Conservation (phyloP, 2,888 invertebrate genomes). For the Cheilosia pagana region DNA sequence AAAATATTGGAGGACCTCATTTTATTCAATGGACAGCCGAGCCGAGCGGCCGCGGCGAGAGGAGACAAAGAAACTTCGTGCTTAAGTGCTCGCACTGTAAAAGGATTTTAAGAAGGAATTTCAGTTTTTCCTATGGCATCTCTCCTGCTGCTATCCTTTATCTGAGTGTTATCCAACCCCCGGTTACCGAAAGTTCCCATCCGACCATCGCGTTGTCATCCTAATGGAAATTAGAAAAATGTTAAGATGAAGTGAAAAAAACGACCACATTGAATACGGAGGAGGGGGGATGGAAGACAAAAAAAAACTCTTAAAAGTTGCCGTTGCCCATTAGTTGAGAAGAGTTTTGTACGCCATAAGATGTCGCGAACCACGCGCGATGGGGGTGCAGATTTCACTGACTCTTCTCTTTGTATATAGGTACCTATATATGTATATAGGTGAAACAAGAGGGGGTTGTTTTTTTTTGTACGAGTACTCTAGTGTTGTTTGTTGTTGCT, state of each 20-base stretch:
- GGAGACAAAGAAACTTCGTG: constrained; percentile 69
- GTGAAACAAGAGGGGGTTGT: constrained; percentile 63
- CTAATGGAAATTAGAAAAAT: constrained; percentile 74
- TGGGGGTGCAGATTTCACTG: constrained; percentile 62
- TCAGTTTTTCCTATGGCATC: constrained; percentile 4
- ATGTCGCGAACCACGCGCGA: constrained; percentile 65
- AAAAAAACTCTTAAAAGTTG: constrained; percentile 63
- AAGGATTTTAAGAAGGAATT: constrained; percentile 70
- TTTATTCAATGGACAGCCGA: constrained; percentile 64
- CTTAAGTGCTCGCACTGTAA: constrained; percentile 73
- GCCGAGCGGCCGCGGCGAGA: constrained; percentile 40
- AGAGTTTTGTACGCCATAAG: constrained; percentile 71
- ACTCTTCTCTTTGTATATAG: constrained; percentile 8
- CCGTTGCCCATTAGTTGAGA: constrained; percentile 74
- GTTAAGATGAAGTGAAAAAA: constrained; percentile 59
- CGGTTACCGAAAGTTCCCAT: constrained; percentile 19
- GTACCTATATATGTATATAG: constrained; percentile 33
- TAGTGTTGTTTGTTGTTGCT: constrained; percentile 64
- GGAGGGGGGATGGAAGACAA: constrained; percentile 2
- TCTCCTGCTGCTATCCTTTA: constrained; percentile 62
- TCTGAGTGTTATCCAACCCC: constrained; percentile 55
- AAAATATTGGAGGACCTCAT: constrained; percentile 63
- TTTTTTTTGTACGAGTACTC: constrained; percentile 26
- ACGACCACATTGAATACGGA: neutral
- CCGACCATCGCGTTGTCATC: constrained; percentile 45